These are phyloP conservation scores for Nanorana parkeri DNA, from an alignment of 2,113 vertebrate species.

Conservation along the genomic window DNA sequence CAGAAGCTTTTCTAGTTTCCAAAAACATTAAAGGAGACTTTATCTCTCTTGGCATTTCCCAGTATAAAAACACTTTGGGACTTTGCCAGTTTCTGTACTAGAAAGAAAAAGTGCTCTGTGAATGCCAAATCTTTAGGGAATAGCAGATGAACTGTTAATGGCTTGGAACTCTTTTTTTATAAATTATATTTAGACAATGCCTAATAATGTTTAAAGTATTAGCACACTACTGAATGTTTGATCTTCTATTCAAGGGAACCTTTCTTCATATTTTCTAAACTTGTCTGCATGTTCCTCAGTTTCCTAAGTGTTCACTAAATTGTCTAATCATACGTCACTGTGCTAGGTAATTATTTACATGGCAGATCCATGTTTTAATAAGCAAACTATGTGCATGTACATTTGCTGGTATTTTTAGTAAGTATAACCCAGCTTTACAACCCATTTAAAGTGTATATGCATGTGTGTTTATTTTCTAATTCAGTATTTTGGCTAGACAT, in stretches of 20 bases:
- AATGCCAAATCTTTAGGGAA: constrained; percentile 30
- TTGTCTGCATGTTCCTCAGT: not conserved
- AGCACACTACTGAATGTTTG: not conserved
- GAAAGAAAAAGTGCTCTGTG: constrained; percentile 5
- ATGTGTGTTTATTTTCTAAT: too few relatives aligned
- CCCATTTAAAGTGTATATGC: not conserved
- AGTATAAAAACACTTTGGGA: constrained; percentile 39
- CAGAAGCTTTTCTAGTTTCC: constrained; percentile 55
- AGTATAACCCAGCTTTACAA: not conserved
- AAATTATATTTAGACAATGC: not conserved
- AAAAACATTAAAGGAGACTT: constrained; percentile 62
- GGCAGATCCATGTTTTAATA: too few relatives aligned
- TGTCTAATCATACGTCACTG: not conserved
- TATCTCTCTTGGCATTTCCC: constrained; percentile 57
- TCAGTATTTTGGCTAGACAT: too few relatives aligned
- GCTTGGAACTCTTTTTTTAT: constrained; percentile 4
- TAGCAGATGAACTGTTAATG: not conserved
- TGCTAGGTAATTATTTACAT: not conserved
- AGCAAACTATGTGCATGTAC: not conserved
- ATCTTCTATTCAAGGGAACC: too few relatives aligned
- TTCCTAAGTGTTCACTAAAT: too few relatives aligned
- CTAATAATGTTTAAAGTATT: not conserved
- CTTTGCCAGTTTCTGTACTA: constrained; percentile 31
- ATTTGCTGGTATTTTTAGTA: not conserved
- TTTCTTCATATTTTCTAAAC: not conserved